Conservation (phyloP, 2,888 invertebrate genomes). For the Anoncus sp. region DNA sequence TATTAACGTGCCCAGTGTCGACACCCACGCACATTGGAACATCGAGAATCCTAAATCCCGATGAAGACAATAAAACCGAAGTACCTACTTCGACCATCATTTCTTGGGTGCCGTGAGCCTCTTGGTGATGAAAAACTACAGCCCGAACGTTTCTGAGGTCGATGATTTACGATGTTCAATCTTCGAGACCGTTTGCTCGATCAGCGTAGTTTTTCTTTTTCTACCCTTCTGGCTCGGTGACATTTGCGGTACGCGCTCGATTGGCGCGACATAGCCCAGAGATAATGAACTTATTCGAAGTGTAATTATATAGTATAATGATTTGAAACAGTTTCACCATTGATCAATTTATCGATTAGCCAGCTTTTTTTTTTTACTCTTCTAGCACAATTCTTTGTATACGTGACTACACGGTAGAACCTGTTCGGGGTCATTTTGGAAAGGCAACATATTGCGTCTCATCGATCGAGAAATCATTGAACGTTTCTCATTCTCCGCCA, state of each 20-base stretch:
- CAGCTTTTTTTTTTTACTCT: neutral
- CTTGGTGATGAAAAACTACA: conserved; percentile 7
- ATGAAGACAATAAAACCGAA: conserved; percentile 63
- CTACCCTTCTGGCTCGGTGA: neutral
- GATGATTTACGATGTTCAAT: conserved; percentile 44
- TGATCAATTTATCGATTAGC: neutral
- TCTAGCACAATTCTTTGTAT: neutral
- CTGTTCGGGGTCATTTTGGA: neutral
- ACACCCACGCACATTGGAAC: conserved; percentile 16
- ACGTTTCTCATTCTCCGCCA: conserved; percentile 7
- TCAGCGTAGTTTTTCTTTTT: neutral
- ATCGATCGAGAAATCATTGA: neutral
- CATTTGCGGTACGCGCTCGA: neutral
- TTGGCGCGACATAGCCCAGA: neutral
- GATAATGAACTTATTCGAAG: neutral
- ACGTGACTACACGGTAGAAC: neutral
- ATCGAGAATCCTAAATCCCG: conserved; percentile 40
- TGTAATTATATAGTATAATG: too few species aligned
- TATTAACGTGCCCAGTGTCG: conserved; percentile 61
- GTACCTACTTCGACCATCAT: conserved; percentile 51
- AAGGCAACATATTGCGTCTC: neutral
- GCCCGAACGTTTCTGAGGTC: conserved; percentile 8
- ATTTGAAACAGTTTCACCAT: neutral
- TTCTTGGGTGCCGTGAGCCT: conserved; percentile 32
- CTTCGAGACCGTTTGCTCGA: neutral